Evolutionary conservation across 2,888 invertebrate genomes (phyloP).

Genomic region (Pollenia labialis): DNA sequence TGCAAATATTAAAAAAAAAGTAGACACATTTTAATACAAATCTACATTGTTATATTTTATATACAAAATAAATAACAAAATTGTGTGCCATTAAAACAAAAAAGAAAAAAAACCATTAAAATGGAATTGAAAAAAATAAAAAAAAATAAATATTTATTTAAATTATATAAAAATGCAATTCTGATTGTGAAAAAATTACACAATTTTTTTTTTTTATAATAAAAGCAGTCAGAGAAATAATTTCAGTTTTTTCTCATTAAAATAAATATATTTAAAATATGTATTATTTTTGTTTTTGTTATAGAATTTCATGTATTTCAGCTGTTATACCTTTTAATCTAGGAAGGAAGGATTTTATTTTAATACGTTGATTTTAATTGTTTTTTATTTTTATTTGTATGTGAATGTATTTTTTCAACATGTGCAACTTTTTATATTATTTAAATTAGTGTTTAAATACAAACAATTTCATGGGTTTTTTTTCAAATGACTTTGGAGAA

Average conservation of each 20-base stretch:
- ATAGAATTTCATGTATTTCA: background rate
- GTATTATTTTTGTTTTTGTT: background rate
- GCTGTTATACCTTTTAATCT: background rate
- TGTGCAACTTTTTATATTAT: no score
- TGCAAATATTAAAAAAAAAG: conserved; percentile 72
- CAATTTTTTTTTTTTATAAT: background rate
- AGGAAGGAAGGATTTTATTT: conserved; percentile 9
- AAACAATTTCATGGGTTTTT: no score
- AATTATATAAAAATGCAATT: conserved; percentile 45
- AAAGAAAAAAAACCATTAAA: conserved; percentile 15
- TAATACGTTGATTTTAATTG: conserved; percentile 13
- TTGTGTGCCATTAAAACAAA: conserved; percentile 23
- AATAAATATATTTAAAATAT: conserved; percentile 4
- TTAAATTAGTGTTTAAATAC: no score
- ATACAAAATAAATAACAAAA: conserved; percentile 24
- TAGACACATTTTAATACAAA: conserved; percentile 34
- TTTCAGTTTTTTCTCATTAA: conserved; percentile 5
- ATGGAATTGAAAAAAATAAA: background rate
- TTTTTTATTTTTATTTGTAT: background rate
- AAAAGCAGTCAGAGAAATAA: background rate
- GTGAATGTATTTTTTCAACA: no score
- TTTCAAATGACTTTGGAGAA: no score
- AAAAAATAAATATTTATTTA: conserved; percentile 43
- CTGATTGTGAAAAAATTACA: conserved; percentile 34
- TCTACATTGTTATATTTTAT: conserved; percentile 23